Evolutionary conservation across 2,113 vertebrate genomes (phyloP).

Genomic region (Pheucticus melanocephalus): DNA sequence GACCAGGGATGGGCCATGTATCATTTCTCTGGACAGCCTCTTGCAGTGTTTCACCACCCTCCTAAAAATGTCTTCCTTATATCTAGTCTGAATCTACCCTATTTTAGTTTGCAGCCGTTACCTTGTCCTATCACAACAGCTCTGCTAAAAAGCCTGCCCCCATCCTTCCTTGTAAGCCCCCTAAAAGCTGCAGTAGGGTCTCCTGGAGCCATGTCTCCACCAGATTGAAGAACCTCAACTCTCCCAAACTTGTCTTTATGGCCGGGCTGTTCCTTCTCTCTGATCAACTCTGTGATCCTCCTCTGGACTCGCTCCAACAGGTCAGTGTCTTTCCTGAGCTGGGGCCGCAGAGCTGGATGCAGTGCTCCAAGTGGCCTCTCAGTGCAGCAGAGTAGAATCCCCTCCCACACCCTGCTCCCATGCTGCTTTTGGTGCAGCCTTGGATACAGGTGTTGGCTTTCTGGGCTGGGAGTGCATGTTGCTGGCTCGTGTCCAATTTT

Average conservation of each 20-base stretch:
- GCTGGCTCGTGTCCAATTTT: background rate
- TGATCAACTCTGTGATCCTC: background rate
- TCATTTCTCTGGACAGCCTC: background rate
- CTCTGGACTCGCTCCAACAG: fast-evolving
- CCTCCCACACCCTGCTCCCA: fast-evolving
- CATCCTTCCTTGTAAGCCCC: background rate
- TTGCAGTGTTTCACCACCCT: background rate
- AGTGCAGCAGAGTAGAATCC: background rate
- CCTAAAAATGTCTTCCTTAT: background rate
- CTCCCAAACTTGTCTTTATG: background rate
- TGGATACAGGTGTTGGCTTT: background rate
- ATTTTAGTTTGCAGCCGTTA: background rate
- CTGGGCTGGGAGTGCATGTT: background rate
- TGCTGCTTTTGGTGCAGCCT: fast-evolving
- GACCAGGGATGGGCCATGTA: background rate
- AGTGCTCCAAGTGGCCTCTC: background rate
- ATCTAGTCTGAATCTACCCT: background rate
- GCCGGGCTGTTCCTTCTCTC: background rate
- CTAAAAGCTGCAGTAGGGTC: background rate
- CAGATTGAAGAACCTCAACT: background rate
- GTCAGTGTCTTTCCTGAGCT: background rate
- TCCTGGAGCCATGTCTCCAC: background rate
- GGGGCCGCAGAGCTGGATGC: background rate
- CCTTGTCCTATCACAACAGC: background rate
- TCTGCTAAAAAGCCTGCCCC: background rate